Percentiles rank a stretch among this genome's conserved stretches.
phyloP scores from a whole-genome alignment of 2,797 vertebrate species.

The Sebastes taczanowskii region DNA sequence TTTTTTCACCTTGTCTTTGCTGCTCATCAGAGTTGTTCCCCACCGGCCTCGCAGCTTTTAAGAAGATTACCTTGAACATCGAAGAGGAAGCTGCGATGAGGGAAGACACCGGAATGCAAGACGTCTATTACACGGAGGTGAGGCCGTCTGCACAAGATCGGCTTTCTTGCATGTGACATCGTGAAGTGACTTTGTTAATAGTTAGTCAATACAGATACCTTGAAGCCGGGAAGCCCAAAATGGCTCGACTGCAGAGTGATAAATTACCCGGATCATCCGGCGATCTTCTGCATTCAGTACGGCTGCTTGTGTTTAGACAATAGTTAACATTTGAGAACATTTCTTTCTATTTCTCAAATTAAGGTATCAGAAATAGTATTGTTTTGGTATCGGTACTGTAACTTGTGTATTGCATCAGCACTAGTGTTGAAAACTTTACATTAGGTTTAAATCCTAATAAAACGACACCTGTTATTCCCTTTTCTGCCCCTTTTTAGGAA shows the following conservation, averaged over 20 bases:
- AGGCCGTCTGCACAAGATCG: neutral
- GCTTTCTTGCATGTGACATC: neutral
- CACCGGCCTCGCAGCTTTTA: constrained; percentile 91
- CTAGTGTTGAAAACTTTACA: neutral
- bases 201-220: neutral
- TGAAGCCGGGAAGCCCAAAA: too few species aligned
- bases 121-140: constrained; percentile 97
- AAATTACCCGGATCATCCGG: too few species aligned
- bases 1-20: constrained; percentile 1
- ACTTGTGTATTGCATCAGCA: neutral
- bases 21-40: constrained; percentile 87
- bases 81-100: constrained; percentile 98
- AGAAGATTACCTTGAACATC: constrained; percentile 93
- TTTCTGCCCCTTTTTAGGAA: constrained; percentile 79
- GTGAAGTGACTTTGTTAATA: neutral
- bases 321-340: too few species aligned
- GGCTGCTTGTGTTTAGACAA: too few species aligned
- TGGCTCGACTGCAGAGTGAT: too few species aligned
- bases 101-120: constrained; percentile 96
- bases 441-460: neutral
- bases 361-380: neutral
- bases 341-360: neutral
- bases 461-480: neutral
- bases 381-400: neutral
- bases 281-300: too few species aligned